These are phyloP conservation scores for Meandrina meandrites DNA, from an alignment of 92 coral and sea anemone species.

Conservation along the genomic window DNA sequence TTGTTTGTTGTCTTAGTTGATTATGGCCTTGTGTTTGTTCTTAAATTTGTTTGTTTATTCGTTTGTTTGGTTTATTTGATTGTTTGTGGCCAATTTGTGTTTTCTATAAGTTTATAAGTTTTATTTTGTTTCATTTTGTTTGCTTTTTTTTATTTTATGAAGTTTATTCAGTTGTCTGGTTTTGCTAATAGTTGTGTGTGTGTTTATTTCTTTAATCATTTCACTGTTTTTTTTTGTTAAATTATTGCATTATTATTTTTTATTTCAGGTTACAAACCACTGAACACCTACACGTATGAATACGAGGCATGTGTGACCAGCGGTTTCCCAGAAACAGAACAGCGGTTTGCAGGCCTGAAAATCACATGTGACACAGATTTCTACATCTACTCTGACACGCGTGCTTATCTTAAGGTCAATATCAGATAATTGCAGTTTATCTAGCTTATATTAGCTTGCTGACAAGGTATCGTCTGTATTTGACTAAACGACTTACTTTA, in stretches of 20 bases:
- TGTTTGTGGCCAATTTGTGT: not conserved
- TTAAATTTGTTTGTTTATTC: not conserved
- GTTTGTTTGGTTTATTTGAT: not conserved
- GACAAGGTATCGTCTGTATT: not conserved
- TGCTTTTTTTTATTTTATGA: too few species aligned
- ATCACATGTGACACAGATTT: slow-evolving; percentile 31
- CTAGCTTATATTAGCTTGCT: not conserved
- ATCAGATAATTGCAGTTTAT: not conserved
- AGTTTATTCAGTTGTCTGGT: not conserved
- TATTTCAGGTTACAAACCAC: slow-evolving; percentile 25
- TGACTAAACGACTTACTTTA: too few species aligned
- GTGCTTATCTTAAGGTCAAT: slow-evolving; percentile 21
- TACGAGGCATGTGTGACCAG: slow-evolving; percentile 34
- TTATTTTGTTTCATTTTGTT: not conserved
- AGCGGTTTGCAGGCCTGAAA: slow-evolving; percentile 32
- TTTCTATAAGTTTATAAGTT: too few species aligned
- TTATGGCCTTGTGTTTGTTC: not conserved
- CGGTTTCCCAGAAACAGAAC: slow-evolving; percentile 36
- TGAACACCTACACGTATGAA: slow-evolving; percentile 23
- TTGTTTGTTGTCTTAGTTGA: too few species aligned
- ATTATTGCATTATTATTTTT: not conserved
- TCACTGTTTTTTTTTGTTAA: not conserved
- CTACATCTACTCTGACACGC: not conserved
- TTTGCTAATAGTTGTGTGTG: not conserved
- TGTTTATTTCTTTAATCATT: not conserved